Evolutionary conservation across 2,113 vertebrate species (phyloP), one percentile per base, ranked within the genome.

Genomic region (Phylloscopus trochiloides): DNA sequence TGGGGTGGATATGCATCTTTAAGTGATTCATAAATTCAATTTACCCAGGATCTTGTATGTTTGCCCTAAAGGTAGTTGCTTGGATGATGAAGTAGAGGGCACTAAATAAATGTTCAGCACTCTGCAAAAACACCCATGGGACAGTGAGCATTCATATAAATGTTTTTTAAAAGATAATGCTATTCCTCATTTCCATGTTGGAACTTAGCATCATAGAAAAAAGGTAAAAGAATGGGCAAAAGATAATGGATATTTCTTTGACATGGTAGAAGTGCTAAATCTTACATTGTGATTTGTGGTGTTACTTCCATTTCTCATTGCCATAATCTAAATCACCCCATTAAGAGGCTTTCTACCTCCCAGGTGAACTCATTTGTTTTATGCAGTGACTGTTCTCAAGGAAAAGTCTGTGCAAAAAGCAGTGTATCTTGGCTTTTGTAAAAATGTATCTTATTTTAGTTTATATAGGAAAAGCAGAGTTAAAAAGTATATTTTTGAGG

Each of bases 91-190:
- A 51, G 12, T 51, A 28, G 40, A 68, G 90, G 71, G 63, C 26
- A 58, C 19, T 74, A 61, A 76, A 40, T 59, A 66, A 40, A 54
- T 55, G 18, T 51, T 95, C 21, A 14, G 26, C 29, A 40, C 43
- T 75, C 83, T 43, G 28, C 24, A 22, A 68, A 82, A 74, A 52
- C 24, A 50, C 29, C 43, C 24, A 6, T 3, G 3, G 52, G 34
- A 57, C 36, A 38, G 8, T 0, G 0, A 61, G 8, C 62, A 25
- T 32, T 15, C 50, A 29, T 71, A 38, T 34, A n/a, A 65, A 42
- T 36, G 9, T 3, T 26, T 86, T 54, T 48, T 45, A 12, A 65
- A 83, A 91, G 47, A 10, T 42, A 51, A 34, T 43, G 8, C 14
- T 62, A 12, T 38, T 42, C 34, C 34, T 71, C 25, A 31, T 74